These are phyloP conservation scores for Trichacis sp. DNA, from an alignment of 2,888 invertebrate genomes.

Conservation along the genomic window DNA sequence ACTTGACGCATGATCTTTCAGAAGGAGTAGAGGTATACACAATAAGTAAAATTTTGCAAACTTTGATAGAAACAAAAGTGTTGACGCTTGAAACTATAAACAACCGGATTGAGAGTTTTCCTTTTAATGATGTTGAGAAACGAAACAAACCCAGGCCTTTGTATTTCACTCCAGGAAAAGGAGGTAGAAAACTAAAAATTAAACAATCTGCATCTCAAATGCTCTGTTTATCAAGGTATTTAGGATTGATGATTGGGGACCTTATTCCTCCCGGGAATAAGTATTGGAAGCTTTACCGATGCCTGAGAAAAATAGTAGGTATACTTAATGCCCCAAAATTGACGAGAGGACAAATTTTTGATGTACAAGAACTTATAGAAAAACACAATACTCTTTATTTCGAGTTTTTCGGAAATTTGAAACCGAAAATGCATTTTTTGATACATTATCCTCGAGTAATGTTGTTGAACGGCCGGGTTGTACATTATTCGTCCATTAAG, in stretches of 20 bases:
- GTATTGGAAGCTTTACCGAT: no score
- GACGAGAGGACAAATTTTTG: background rate
- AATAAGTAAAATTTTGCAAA: slow-evolving; percentile 22
- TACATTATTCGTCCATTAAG: slow-evolving; percentile 22
- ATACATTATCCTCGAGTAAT: slow-evolving; percentile 20
- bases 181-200: slow-evolving; percentile 26
- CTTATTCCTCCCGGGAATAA: slow-evolving; percentile 6
- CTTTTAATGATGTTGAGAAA: slow-evolving; percentile 23
- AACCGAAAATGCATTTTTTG: no score
- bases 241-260: slow-evolving; percentile 30
- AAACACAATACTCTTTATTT: slow-evolving; percentile 21
- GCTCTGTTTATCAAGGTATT: slow-evolving; percentile 27
- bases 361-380: background rate
- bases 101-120: slow-evolving; percentile 25
- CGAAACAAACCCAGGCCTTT: slow-evolving; percentile 27
- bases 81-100: slow-evolving; percentile 28
- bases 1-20: slow-evolving; percentile 27
- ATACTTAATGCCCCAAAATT: no score
- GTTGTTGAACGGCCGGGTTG: slow-evolving; percentile 18
- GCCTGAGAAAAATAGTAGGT: no score
- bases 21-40: slow-evolving; percentile 28
- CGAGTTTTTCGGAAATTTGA: slow-evolving; percentile 17
- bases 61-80: slow-evolving; percentile 19
- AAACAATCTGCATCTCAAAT: slow-evolving; percentile 28
- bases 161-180: slow-evolving; percentile 24